These are phyloP conservation scores for Chrysocyon brachyurus DNA, from an alignment of 2,797 vertebrate genomes.

Conservation along the genomic window DNA sequence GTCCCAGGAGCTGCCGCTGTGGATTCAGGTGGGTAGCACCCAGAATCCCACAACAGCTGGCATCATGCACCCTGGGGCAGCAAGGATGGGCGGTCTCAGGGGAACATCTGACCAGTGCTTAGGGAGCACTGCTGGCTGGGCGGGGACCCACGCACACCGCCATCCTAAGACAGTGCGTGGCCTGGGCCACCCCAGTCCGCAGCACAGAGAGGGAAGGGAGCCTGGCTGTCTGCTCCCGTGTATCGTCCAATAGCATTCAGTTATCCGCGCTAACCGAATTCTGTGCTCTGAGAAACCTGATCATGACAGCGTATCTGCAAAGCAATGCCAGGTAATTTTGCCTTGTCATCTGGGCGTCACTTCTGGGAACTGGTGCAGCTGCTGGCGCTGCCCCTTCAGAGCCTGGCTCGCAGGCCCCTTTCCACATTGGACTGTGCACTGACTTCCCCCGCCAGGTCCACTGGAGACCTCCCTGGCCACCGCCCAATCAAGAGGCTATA, in stretches of 20 bases:
- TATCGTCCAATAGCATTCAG: not conserved
- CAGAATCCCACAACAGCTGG: not conserved
- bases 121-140: not conserved
- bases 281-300: accelerated
- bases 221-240: not conserved
- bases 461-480: not conserved
- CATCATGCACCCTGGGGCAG: not conserved
- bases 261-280: accelerated
- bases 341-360: not conserved
- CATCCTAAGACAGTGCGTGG: not conserved
- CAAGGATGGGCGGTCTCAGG: not conserved
- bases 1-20: accelerated
- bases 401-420: not conserved
- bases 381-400: not conserved
- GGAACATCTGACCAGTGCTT: too few relatives aligned
- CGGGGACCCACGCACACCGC: not conserved
- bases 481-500: not conserved
- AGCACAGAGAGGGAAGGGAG: not conserved
- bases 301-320: accelerated
- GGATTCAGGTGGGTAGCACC: not conserved
- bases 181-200: not conserved
- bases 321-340: not conserved
- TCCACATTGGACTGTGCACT: not conserved
- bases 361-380: not conserved
- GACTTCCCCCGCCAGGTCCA: not conserved